Evolutionary conservation across 2,888 invertebrate species (phyloP), one percentile per base, ranked within the genome.

Genomic region (Fragum fragum): DNA sequence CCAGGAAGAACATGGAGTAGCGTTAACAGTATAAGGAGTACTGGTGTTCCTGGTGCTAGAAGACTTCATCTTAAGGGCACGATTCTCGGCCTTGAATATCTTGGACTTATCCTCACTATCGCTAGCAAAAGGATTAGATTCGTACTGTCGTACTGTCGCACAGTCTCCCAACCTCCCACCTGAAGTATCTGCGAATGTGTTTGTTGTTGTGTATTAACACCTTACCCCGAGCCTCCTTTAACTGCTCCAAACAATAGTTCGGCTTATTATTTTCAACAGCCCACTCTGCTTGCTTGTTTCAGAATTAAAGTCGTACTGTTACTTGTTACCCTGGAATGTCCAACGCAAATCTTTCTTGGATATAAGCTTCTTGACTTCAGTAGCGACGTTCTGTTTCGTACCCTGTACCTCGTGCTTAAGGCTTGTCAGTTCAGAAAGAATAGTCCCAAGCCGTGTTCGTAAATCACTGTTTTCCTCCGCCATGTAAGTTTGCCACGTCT

Each of bases 21-120:
- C 26, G 21, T 26, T 32, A 32, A 3, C 18, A 18, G 32, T 1
- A 63, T 7, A 16, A 29, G 29, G 7, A 63, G 29, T 21, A 32
- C 23, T 16, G 18, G 23, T 29, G 36, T 36, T 57, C 76, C 75
- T n/a, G 1, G n/a, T 6, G 18, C 7, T n/a, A 61, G 29, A 52
- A 6, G 39, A 26, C 42, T 81, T 87, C 26, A 73, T 76, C 28
- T 79, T 72, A 7, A 81, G 26, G 26, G 87, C 83, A 1, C 82
- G 32, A 14, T 59, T 68, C 42, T 86, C 84, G 18, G 81, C 83
- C 53, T 73, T 76, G 18, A 28, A 26, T 28, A 84, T 83, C 53
- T 76, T 78, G 1, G 70, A 32, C 23, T 84, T 82, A 55, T 84
- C 84, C 1, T 84, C 87, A 7, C 69, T 78, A 29, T 85, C 80